Evolutionary conservation across 2,113 vertebrate genomes (phyloP), one percentile per base, ranked within the genome.

Genomic region (Brachyhypopomus gauderio): DNA sequence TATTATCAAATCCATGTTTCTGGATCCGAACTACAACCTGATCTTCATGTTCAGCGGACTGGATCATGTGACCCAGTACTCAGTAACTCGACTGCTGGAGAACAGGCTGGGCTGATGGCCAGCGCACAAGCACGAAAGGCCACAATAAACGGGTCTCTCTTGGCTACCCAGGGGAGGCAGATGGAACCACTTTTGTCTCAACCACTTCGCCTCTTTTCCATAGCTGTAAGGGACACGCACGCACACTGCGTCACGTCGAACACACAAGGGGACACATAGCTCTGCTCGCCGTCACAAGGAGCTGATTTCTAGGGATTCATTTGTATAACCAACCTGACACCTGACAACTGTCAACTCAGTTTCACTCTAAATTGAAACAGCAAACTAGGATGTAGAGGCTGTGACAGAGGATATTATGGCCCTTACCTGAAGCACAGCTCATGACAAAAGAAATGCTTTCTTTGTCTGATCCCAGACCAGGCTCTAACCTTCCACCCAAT

Each of bases 171-270:
- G 11, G 4, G 38, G 36, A 70, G 45, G 14, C 64, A 60, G n/a
- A 79, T 60, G n/a, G 66, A 79, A 79, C 30, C 41, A 27, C 23
- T 72, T 79, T 59, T 27, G 30, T 60, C 58, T 45, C 23, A 19
- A 8, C 22, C 56, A 20, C 20, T 56, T 67, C 17, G 38, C 38
- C 27, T 20, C 38, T 70, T n/a, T n/a, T 41, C 5, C 36, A 41
- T 41, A 70, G 66, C 66, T 41, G 38, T 41, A 69, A 69, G 64
- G 17, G 19, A 38, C 19, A 41, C 9, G 36, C 27, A 30, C 14
- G 67, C 45, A 36, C n/a, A 78, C 66, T 17, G 60, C 30, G 27
- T 22, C 11, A 45, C 23, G 38, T 17, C 20, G 55, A 27, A 41
- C 64, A 59, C 27, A 58, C n/a, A 17, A 20, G 55, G 14, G 66